These are phyloP conservation scores for Nasonia vitripennis DNA, from an alignment of 1,140 invertebrate species.

Conservation along the genomic window DNA sequence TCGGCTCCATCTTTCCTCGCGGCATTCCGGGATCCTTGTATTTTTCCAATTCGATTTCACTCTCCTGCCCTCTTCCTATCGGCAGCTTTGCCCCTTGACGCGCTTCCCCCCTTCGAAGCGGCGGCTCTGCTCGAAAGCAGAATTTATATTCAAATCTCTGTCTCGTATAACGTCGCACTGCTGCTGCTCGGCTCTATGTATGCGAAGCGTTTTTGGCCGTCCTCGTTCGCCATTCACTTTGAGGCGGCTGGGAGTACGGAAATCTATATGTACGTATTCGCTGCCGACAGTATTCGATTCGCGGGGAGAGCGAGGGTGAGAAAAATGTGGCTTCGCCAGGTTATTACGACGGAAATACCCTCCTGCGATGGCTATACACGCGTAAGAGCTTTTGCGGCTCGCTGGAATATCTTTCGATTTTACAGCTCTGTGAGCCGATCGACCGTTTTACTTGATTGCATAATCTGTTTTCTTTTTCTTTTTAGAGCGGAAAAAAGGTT, in stretches of 20 bases:
- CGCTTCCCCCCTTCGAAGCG: not conserved
- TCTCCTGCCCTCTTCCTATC: conserved; percentile 2
- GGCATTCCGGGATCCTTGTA: conserved; percentile 20
- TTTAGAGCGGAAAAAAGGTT: too few relatives aligned
- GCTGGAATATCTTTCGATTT: conserved; percentile 15
- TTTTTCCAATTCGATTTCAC: conserved; percentile 40
- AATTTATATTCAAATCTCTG: conserved; percentile 50
- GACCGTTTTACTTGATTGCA: too few relatives aligned
- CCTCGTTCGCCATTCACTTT: conserved; percentile 31
- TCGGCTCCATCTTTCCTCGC: conserved; percentile 4
- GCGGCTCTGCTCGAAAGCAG: not conserved
- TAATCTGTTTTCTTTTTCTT: too few relatives aligned
- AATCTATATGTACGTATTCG: conserved; percentile 12
- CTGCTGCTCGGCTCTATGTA: not conserved
- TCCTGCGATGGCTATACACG: not conserved
- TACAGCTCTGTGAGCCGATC: not conserved
- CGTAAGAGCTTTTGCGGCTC: not conserved
- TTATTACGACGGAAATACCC: conserved; percentile 2
- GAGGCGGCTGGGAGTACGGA: not conserved
- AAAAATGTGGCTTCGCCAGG: not conserved
- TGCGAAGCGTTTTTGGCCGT: not conserved
- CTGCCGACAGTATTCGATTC: not conserved
- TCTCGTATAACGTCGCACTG: conserved; percentile 9
- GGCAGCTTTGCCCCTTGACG: not conserved
- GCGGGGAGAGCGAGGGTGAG: not conserved